Evolutionary conservation across 1,140 invertebrate genomes (phyloP).

Genomic region (Danaus plexippus): DNA sequence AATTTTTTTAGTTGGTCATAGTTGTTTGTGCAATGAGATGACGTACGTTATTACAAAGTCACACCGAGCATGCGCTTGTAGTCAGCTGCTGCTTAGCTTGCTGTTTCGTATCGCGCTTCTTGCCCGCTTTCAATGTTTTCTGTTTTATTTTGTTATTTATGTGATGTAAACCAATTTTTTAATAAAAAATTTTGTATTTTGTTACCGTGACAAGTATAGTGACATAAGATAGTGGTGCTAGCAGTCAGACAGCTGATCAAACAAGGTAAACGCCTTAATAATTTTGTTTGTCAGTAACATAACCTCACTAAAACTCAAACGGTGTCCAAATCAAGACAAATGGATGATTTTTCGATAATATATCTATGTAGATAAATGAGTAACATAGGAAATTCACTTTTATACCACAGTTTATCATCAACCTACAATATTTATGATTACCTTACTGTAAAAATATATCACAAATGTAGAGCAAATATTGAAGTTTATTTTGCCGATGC

Average conservation of each 20-base stretch:
- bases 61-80: conserved; percentile 47
- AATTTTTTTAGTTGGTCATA: background rate
- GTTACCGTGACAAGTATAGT: conserved; percentile 58
- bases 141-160: conserved; percentile 73
- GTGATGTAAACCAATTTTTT: conserved; percentile 70
- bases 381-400: no score
- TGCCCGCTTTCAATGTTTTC: conserved; percentile 74
- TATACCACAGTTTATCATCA: no score
- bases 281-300: conserved; percentile 70
- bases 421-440: no score
- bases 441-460: no score
- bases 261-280: conserved; percentile 70
- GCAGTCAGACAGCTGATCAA: conserved; percentile 46
- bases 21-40: conserved; percentile 6
- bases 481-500: no score
- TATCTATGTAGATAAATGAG: no score
- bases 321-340: background rate
- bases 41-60: conserved; percentile 45
- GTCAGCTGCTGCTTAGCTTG: conserved; percentile 73
- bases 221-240: conserved; percentile 56
- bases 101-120: conserved; percentile 73
- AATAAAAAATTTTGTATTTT: conserved; percentile 55
- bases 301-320: conserved; percentile 45
- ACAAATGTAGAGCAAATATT: no score
- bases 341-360: no score